Evolutionary conservation across 2,888 invertebrate species (phyloP).

Genomic region (Amorpha juglandis): DNA sequence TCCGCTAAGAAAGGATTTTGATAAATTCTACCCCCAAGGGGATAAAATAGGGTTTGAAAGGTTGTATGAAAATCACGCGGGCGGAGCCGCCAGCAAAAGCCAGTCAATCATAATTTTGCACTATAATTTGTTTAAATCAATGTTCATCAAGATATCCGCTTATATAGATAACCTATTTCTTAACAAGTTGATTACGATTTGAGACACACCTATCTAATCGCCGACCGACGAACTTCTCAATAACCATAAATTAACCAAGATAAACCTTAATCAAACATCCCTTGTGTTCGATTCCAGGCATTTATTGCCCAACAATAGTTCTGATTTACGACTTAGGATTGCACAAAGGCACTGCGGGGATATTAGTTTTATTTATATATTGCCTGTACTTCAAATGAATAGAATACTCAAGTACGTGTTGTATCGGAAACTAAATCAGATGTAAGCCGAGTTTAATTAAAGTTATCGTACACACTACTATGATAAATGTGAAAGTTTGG

Average conservation of each 20-base stretch:
- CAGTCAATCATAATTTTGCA: no score
- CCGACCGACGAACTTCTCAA: slow-evolving; percentile 51
- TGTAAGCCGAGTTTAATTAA: slow-evolving; percentile 8
- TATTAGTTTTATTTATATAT: slow-evolving; percentile 67
- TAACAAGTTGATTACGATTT: background rate
- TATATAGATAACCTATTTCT: background rate
- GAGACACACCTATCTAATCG: slow-evolving; percentile 35
- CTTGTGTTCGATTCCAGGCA: slow-evolving; percentile 76
- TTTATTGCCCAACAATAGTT: slow-evolving; percentile 82
- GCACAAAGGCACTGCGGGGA: slow-evolving; percentile 60
- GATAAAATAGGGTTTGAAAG: no score
- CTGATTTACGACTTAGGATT: slow-evolving; percentile 77
- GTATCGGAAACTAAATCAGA: background rate
- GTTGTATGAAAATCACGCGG: no score
- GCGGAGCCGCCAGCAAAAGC: no score
- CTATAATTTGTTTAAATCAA: no score
- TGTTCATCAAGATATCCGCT: background rate
- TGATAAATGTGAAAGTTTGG: no score
- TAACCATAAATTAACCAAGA: slow-evolving; percentile 79
- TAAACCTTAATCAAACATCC: slow-evolving; percentile 82
- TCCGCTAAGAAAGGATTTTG: no score
- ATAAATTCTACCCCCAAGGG: no score
- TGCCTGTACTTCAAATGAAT: slow-evolving; percentile 18
- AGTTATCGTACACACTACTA: background rate
- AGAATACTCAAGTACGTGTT: slow-evolving; percentile 11